Conservation (phyloP, 2,797 vertebrate species). For the Peromyscus eremicus region DNA sequence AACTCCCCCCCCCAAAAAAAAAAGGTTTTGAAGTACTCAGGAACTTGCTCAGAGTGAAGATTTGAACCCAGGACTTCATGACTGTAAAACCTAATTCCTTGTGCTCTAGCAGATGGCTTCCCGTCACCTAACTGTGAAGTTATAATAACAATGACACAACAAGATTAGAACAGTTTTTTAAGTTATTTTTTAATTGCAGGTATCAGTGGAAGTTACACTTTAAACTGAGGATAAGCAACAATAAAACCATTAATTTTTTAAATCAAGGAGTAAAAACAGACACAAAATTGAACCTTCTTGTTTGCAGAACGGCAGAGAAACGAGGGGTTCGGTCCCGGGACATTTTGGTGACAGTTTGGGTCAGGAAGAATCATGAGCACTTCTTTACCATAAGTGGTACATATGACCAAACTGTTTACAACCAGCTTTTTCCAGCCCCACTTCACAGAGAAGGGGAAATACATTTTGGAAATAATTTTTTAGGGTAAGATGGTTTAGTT, state of each 20-base stretch:
- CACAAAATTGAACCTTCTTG: constrained; percentile 90
- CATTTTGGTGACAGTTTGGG: constrained; percentile 84
- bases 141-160: neutral
- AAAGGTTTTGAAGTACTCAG: constrained; percentile 20
- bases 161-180: constrained; percentile 92
- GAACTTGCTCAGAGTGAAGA: neutral
- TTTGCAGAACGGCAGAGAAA: constrained; percentile 85
- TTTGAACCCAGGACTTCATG: neutral
- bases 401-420: constrained; percentile 65
- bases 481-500: constrained; percentile 50
- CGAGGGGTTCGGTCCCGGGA: constrained; percentile 76
- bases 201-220: constrained; percentile 95
- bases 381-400: constrained; percentile 71
- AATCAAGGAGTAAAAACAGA: constrained; percentile 89
- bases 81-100: neutral
- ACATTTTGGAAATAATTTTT: constrained; percentile 57
- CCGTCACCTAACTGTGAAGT: neutral
- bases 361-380: constrained; percentile 80
- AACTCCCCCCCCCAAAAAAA: too few species aligned
- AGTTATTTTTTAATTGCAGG: constrained; percentile 96
- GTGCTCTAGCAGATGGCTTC: neutral
- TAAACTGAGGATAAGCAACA: constrained; percentile 95
- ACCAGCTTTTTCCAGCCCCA: constrained; percentile 54
- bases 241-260: constrained; percentile 90
- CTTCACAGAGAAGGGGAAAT: constrained; percentile 26